Evolutionary conservation across 1,140 invertebrate genomes (phyloP), one percentile per base, ranked within the genome.

Genomic region (Heliconius melpomene): DNA sequence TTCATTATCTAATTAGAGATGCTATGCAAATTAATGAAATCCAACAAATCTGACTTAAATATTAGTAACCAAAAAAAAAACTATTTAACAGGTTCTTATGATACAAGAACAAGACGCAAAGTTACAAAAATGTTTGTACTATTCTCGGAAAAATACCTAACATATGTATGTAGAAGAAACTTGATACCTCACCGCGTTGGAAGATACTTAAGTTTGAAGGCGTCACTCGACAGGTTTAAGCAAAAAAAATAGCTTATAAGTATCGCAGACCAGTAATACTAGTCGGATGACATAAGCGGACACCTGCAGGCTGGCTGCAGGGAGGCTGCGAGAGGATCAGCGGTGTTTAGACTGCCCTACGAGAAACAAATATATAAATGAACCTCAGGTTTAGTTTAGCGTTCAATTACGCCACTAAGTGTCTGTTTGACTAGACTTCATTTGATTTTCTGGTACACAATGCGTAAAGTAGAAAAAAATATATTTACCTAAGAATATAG

Each of bases 221-320:
- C 60, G 60, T 66, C 60, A 66, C 60, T 26, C 60, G 60, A 66
- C 60, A 66, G 60, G 60, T 66, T 66, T 66, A 29, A 9, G 23
- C 23, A 66, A 66, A 66, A 66, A 52, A 66, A 66, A 66, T 66
- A 66, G 60, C 26, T 66, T 66, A 66, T 66, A 66, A 66, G 26
- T 66, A 29, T 66, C 60, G 23, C 60, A 23, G 60, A 66, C 60
- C 60, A 66, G 60, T 66, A 66, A 66, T 66, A 66, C 60, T 29
- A 29, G 60, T 66, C 54, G 54, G 54, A 66, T 66, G 60, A 66
- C 60, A 66, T 66, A 66, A 66, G 60, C 60, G 60, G 60, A 66
- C 60, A 66, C 60, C 60, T 66, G 60, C 60, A 66, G 23, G 23
- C 29, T 11, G n/a, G n/a, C n/a, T n/a, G n/a, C n/a, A n/a, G 60